Conservation (phyloP, 2,797 vertebrate species). For the Ctenosaura bakeri region DNA sequence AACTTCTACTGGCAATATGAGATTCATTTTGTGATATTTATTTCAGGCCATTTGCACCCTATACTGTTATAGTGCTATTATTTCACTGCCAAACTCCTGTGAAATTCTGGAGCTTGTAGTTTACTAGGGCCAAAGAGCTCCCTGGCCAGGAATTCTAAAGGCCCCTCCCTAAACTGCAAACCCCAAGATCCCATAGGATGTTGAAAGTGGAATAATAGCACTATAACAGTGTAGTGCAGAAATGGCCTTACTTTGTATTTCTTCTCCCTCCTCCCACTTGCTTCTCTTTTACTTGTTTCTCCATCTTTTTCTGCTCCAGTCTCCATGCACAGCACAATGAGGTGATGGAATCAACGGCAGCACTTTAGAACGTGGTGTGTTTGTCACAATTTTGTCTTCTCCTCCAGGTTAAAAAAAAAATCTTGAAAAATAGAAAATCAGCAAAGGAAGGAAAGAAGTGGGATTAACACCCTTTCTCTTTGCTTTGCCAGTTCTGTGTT, state of each 20-base stretch:
- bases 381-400: not conserved
- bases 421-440: not conserved
- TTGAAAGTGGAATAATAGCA: no score
- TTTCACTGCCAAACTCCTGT: no score
- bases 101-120: no score
- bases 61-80: no score
- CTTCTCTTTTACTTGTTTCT: not conserved
- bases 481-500: not conserved
- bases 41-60: no score
- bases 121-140: no score
- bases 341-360: not conserved
- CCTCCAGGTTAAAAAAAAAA: not conserved
- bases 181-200: no score
- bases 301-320: no score
- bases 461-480: not conserved
- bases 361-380: not conserved
- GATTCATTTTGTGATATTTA: not conserved
- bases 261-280: not conserved
- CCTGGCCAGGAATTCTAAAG: no score
- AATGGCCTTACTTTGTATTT: no score
- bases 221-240: no score
- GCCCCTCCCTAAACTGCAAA: no score
- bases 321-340: not conserved
- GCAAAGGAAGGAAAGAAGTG: not conserved
- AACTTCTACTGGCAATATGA: not conserved